Base-by-base conservation (phyloP, 2,888 invertebrate species). In the Adelphocoris suturalis region DNA sequence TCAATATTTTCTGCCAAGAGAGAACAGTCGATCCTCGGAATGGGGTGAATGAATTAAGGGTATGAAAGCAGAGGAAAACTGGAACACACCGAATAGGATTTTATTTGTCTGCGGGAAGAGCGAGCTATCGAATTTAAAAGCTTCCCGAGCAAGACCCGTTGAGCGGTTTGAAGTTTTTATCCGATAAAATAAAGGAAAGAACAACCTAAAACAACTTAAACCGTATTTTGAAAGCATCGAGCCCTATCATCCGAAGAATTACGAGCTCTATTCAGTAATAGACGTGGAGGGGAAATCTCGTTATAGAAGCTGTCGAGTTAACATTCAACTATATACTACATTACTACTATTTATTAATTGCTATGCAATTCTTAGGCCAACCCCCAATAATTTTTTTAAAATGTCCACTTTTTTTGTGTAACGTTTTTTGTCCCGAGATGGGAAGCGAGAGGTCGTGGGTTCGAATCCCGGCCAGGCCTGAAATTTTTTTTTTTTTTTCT, bases 121-220 rank as follows among this genome's bases (percentile, higher is more conserved):
- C 16, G 57, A 61, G 68, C 68, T 23, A 68, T 68, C 68, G 68
- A 68, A 68, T 68, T 68, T 68, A 68, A 68, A 68, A 68, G 68
- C 68, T 68, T 68, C 23, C 19, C 68, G 23, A 19, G 23, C 68
- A 23, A 13, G 23, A 19, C 68, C 23, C 27, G 68, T 23, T n/a
- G 68, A 68, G 27, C 68, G 27, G 68, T 68, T 68, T 11, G 23
- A 23, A 68, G 68, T 23, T 68, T 23, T 68, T 68, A 68, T 23
- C 68, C 68, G 23, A 68, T 68, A 68, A 68, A 68, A 68, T 11
- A 27, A n/a, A 68, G 68, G 23, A 68, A 68, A 68, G 23, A 19
- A 68, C 68, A 68, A 37, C 2, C 37, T 37, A 0, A 68, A 68
- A 19, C 16, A 3, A n/a, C n/a, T 23, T 68, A 23, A 68, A 27